phyloP scores from a whole-genome alignment of 1,140 invertebrate genomes.

The Artemia franciscana region DNA sequence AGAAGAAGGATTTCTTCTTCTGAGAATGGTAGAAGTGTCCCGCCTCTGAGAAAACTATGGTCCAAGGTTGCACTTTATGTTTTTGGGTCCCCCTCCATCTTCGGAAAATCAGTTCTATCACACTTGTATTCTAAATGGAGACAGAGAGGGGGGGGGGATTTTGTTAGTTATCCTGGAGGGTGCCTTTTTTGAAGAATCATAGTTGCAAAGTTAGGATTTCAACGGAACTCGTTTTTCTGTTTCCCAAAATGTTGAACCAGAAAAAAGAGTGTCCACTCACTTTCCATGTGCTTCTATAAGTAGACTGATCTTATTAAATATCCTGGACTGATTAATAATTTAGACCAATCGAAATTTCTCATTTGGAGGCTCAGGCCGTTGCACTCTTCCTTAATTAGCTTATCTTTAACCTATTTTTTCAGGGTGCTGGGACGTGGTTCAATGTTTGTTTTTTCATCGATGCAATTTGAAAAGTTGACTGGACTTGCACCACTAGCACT shows the following conservation, averaged over 20 bases:
- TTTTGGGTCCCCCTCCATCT: no score
- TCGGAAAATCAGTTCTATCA: slow-evolving; percentile 12
- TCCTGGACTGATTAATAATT: no score
- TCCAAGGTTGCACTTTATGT: no score
- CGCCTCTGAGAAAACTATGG: no score
- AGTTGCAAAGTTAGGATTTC: no score
- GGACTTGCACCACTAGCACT: slow-evolving; percentile 19
- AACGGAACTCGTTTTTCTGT: no score
- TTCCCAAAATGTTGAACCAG: background rate
- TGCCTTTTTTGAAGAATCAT: background rate
- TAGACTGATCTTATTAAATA: no score
- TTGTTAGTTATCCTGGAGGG: no score
- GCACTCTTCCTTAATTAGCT: background rate
- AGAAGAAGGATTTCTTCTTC: no score
- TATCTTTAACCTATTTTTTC: slow-evolving; percentile 17
- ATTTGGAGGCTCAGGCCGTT: no score
- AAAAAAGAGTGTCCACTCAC: background rate
- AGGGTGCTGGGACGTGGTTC: slow-evolving; percentile 62
- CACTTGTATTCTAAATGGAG: slow-evolving; percentile 1
- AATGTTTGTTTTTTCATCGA: slow-evolving; percentile 69
- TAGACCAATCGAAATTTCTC: no score
- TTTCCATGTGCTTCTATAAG: background rate
- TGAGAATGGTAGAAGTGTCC: no score
- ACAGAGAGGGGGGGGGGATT: background rate
- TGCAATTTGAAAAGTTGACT: slow-evolving; percentile 44